These are phyloP conservation scores for Otus scops DNA, from an alignment of 2,797 vertebrate species.

Conservation along the genomic window DNA sequence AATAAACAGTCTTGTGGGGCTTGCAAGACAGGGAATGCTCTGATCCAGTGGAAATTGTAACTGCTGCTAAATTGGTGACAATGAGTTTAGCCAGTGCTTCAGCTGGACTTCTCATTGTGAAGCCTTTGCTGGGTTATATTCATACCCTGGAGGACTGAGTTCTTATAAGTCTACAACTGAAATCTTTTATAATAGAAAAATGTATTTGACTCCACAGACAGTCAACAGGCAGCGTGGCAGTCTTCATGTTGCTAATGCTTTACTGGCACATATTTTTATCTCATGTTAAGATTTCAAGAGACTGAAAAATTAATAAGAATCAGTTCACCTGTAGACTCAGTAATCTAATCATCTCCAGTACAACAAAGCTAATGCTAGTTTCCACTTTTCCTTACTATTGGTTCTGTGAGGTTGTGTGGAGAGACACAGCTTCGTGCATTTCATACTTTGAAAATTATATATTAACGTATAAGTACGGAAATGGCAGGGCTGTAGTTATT, in stretches of 20 bases:
- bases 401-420: neutral
- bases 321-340: neutral
- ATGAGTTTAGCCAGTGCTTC: neutral
- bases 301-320: neutral
- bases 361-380: neutral
- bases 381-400: neutral
- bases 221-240: neutral
- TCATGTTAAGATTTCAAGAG: neutral
- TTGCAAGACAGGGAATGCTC: neutral
- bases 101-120: neutral
- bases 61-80: neutral
- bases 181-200: neutral
- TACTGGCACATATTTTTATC: neutral
- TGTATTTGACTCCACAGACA: neutral
- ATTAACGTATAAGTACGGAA: neutral
- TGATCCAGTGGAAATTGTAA: neutral
- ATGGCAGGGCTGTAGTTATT: neutral
- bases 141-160: neutral
- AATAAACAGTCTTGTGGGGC: neutral
- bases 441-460: neutral
- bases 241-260: neutral
- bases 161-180: neutral
- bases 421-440: neutral
- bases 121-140: neutral
- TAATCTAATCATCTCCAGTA: neutral